Conservation (phyloP, 2,113 vertebrate genomes). For the Zapornia atra region DNA sequence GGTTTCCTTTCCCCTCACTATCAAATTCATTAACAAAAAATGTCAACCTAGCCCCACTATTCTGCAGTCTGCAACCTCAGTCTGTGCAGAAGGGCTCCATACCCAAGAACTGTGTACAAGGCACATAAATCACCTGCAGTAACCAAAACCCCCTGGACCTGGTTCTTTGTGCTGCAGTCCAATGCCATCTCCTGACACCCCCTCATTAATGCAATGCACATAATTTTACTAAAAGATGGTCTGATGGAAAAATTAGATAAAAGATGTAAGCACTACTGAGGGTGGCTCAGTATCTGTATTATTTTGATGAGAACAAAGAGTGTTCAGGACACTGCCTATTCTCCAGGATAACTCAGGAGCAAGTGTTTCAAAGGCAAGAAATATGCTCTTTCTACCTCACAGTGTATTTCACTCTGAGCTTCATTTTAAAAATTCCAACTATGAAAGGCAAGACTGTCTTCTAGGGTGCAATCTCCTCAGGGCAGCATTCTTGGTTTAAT, state of each 20-base stretch:
- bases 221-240: background rate
- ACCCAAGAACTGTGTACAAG: background rate
- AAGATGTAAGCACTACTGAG: background rate
- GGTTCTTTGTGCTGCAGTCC: background rate
- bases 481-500: constrained; percentile 2
- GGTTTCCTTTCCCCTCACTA: background rate
- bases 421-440: background rate
- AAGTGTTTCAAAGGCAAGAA: constrained; percentile 26
- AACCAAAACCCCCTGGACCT: background rate
- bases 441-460: background rate
- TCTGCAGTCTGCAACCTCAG: background rate
- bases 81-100: background rate
- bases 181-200: background rate
- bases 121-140: background rate
- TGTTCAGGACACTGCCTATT: background rate
- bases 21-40: constrained; percentile 17
- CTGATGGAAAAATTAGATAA: background rate
- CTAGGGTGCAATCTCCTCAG: background rate
- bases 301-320: background rate
- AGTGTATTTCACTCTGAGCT: background rate
- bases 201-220: background rate
- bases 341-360: background rate
- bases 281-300: background rate
- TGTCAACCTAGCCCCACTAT: background rate
- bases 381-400: background rate